Evolutionary conservation across 2,797 vertebrate genomes (phyloP), one percentile per base, ranked within the genome.

Genomic region (Pampus argenteus): DNA sequence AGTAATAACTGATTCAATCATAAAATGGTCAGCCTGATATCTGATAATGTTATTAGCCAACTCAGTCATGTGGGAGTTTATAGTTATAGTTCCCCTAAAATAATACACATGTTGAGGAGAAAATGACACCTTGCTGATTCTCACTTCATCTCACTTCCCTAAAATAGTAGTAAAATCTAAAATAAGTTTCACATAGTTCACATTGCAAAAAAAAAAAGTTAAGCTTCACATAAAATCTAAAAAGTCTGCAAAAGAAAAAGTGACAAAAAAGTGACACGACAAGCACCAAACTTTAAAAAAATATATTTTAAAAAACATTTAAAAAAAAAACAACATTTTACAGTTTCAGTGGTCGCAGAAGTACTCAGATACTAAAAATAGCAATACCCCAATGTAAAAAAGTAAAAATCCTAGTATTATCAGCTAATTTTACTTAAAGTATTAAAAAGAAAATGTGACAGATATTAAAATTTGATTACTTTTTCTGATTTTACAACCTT

Each of bases 101-200:
- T 15, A 22, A 38, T 55, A 42, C 17, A 48, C 6, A 66, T 26
- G 0, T 4, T 20, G 47, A 54, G 58, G 56, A 40, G 51, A 76
- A 54, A 78, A 31, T 18, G 0, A 50, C 11, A 26, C 0, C 5
- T 3, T 18, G 1, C 7, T 34, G 23, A 8, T 58, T 82, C 58
- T 73, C 56, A 79, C 66, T 76, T 78, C 67, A 25, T 25, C 25
- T 23, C 2, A 65, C 45, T 45, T 20, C 1, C 18, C 47, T 38
- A 34, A 3, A 28, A 50, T 23, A 34, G 17, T 25, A 23, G 15
- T 31, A 0, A 40, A 9, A 9, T 22, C 11, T 9, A 4, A 36
- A 38, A 67, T 54, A 8, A 2, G 2, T 51, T 51, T 40, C 4
- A 4, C 17, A 47, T 3, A 23, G 7, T 15, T 40, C 1, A 52